phyloP scores from a whole-genome alignment of 2,888 invertebrate species.

The Cyclophora punctaria region DNA sequence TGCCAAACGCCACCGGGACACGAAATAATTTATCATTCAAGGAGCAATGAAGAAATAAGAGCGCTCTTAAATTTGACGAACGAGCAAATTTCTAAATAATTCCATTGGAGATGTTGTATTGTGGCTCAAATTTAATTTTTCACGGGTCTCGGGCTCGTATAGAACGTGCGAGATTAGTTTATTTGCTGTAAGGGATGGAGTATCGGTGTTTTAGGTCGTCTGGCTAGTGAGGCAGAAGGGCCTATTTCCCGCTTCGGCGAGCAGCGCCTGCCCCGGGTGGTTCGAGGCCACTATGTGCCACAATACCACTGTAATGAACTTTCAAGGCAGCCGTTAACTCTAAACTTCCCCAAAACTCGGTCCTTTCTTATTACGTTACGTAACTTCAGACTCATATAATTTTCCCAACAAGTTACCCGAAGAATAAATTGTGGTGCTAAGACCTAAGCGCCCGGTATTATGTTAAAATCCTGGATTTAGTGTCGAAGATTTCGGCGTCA shows the following conservation, averaged over 20 bases:
- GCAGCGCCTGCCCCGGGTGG: constrained; percentile 48
- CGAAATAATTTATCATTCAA: constrained; percentile 19
- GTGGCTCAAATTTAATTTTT: constrained; percentile 51
- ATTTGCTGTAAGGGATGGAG: constrained; percentile 24
- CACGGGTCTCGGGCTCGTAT: constrained; percentile 37
- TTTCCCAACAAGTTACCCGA: neutral
- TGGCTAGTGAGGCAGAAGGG: constrained; percentile 62
- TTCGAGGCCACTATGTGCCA: constrained; percentile 36
- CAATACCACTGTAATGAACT: constrained; percentile 42
- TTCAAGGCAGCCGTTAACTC: constrained; percentile 23
- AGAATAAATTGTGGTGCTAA: neutral
- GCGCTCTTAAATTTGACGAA: constrained; percentile 18
- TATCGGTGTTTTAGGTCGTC: constrained; percentile 46
- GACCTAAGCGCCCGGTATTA: neutral
- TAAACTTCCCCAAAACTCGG: constrained; percentile 2
- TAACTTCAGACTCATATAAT: neutral
- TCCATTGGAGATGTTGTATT: constrained; percentile 32
- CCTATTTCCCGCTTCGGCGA: constrained; percentile 63
- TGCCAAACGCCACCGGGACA: constrained; percentile 10
- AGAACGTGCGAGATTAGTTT: constrained; percentile 52
- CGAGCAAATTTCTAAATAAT: constrained; percentile 40
- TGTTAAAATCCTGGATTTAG: too few species aligned
- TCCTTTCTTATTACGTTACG: neutral
- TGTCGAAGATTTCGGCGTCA: too few species aligned
- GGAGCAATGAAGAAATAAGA: constrained; percentile 16